These are phyloP conservation scores for Tragelaphus strepsiceros DNA, from an alignment of 2,113 vertebrate species.

Conservation along the genomic window DNA sequence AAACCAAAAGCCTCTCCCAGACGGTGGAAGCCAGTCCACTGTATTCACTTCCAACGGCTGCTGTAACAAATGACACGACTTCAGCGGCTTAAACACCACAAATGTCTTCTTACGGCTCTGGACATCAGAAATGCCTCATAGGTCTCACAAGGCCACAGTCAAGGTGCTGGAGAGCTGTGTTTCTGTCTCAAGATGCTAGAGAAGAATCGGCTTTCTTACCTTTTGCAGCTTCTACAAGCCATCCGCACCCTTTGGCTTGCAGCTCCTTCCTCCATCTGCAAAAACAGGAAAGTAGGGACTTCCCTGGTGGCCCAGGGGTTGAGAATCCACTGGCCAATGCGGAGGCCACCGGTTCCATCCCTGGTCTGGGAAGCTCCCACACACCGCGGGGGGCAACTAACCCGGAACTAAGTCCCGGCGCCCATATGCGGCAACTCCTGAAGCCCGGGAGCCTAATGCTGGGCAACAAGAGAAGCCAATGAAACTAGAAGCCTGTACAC, in stretches of 20 bases:
- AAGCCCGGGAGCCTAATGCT: background rate
- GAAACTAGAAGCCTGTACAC: background rate
- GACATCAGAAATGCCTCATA: background rate
- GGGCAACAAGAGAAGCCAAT: background rate
- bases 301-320: background rate
- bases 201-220: background rate
- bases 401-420: background rate
- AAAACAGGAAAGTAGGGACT: background rate
- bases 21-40: background rate
- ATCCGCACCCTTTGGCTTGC: background rate
- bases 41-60: background rate
- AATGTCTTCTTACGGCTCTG: background rate
- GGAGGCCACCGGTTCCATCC: background rate
- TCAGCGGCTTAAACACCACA: background rate
- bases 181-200: background rate
- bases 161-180: background rate
- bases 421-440: background rate
- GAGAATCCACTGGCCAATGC: background rate
- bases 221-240: background rate
- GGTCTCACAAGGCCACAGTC: background rate
- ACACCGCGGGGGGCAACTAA: fast-evolving
- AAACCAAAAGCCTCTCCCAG: background rate
- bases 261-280: background rate
- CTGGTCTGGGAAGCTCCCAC: background rate
- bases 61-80: background rate